Conservation (phyloP, 2,113 vertebrate genomes). For the Columbina picui region DNA sequence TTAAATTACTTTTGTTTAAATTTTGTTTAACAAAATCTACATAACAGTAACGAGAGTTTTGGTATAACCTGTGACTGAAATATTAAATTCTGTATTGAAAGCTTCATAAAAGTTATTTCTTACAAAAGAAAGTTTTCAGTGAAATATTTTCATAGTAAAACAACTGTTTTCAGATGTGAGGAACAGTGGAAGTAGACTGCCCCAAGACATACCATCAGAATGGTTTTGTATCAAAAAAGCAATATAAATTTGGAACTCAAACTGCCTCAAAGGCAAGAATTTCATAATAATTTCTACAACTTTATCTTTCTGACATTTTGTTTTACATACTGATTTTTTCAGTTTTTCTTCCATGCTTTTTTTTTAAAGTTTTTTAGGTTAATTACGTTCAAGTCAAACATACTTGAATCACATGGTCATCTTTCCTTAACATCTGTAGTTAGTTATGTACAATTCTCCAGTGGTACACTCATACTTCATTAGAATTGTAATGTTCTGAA, state of each 20-base stretch:
- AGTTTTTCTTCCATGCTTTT: neutral
- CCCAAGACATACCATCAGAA: neutral
- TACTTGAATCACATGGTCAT: fast-evolving
- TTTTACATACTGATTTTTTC: neutral
- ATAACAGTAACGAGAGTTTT: neutral
- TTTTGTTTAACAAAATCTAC: neutral
- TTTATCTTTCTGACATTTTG: neutral
- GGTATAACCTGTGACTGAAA: neutral
- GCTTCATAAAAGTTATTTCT: neutral
- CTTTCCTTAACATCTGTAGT: too few relatives aligned
- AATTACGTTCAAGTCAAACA: neutral
- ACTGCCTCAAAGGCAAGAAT: neutral
- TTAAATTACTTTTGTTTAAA: neutral
- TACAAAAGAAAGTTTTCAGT: neutral
- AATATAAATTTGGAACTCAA: neutral
- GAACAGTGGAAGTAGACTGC: neutral
- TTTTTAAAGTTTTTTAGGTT: neutral
- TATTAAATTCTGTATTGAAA: neutral
- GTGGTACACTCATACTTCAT: neutral
- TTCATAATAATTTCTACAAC: neutral
- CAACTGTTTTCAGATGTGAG: neutral
- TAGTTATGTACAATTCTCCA: neutral
- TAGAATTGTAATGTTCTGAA: neutral
- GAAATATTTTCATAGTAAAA: neutral
- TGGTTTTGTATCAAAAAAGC: neutral